Conservation (phyloP, 2,113 vertebrate species). For the Phrynocephalus versicolor region DNA sequence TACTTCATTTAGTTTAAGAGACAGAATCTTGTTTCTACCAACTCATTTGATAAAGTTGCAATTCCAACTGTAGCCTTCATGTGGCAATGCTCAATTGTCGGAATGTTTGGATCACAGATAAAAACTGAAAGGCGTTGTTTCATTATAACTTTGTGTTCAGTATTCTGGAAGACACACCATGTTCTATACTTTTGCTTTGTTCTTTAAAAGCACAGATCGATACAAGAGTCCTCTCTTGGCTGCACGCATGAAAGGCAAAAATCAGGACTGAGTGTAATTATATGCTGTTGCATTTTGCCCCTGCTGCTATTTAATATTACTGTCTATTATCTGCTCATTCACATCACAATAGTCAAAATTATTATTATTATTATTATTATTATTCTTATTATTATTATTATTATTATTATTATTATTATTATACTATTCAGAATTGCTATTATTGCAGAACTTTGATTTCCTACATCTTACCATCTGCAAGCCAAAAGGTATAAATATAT, state of each 20-base stretch:
- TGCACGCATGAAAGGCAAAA: background rate
- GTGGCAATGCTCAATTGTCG: background rate
- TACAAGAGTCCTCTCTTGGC: constrained; percentile 34
- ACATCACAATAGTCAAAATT: constrained; percentile 40
- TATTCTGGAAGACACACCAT: constrained; percentile 1
- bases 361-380: no score
- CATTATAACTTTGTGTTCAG: background rate
- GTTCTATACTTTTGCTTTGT: background rate
- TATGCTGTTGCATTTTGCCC: constrained; percentile 32
- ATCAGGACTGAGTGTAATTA: constrained; percentile 9
- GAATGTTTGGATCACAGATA: background rate
- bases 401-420: no score
- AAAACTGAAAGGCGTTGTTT: constrained; percentile 4
- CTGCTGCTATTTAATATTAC: constrained; percentile 39
- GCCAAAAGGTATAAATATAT: constrained; percentile 38
- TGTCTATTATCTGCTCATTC: constrained; percentile 38
- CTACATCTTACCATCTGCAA: constrained; percentile 18
- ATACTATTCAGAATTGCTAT: constrained; percentile 41
- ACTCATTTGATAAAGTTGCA: constrained; percentile 21
- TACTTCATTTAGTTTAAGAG: constrained; percentile 15
- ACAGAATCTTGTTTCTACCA: background rate
- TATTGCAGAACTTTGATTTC: constrained; percentile 37
- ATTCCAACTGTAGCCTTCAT: background rate
- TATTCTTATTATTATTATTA: no score
- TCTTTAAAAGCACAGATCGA: constrained; percentile 8